These are phyloP conservation scores for Drosophila ercepeae DNA, from an alignment of 1,140 invertebrate species.

Conservation along the genomic window DNA sequence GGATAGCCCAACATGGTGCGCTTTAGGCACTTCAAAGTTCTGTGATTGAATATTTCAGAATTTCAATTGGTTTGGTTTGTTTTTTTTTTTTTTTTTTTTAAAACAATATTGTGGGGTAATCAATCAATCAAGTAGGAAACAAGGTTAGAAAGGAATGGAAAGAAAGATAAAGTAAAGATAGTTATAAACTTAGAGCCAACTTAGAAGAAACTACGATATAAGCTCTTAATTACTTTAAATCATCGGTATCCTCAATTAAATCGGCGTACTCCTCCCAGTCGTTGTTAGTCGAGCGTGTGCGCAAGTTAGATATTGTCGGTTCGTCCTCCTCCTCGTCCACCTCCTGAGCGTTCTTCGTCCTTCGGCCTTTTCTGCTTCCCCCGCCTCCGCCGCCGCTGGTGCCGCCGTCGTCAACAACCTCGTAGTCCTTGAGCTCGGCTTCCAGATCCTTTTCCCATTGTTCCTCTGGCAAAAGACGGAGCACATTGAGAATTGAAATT, in stretches of 20 bases:
- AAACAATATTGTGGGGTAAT: conserved; percentile 57
- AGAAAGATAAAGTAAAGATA: conserved; percentile 70
- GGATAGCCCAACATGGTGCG: conserved; percentile 82
- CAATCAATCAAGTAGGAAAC: conserved; percentile 56
- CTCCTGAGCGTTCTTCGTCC: conserved; percentile 33
- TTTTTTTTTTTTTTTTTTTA: conserved; percentile 13
- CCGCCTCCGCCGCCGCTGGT: conserved; percentile 38
- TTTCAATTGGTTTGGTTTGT: conserved; percentile 20
- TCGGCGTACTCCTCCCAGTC: conserved; percentile 83
- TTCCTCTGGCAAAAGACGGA: conserved; percentile 87
- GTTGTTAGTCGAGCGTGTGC: conserved; percentile 81
- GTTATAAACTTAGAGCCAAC: conserved; percentile 82
- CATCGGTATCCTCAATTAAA: conserved; percentile 84
- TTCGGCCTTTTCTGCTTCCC: conserved; percentile 30
- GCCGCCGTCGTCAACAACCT: conserved; percentile 89
- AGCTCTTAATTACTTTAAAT: conserved; percentile 84
- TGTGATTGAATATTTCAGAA: conserved; percentile 44
- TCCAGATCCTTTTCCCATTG: conserved; percentile 97
- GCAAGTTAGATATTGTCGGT: conserved; percentile 83
- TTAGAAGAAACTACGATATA: conserved; percentile 84
- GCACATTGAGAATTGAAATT: conserved; percentile 33
- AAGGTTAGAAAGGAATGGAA: conserved; percentile 75
- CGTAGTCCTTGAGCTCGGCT: conserved; percentile 95
- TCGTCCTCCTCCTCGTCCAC: conserved; percentile 62
- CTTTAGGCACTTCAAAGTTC: conserved; percentile 80